Percentiles rank a stretch among this genome's conserved stretches.
Conservation (phyloP, 2,113 vertebrate genomes). For the Osmerus eperlanus region DNA sequence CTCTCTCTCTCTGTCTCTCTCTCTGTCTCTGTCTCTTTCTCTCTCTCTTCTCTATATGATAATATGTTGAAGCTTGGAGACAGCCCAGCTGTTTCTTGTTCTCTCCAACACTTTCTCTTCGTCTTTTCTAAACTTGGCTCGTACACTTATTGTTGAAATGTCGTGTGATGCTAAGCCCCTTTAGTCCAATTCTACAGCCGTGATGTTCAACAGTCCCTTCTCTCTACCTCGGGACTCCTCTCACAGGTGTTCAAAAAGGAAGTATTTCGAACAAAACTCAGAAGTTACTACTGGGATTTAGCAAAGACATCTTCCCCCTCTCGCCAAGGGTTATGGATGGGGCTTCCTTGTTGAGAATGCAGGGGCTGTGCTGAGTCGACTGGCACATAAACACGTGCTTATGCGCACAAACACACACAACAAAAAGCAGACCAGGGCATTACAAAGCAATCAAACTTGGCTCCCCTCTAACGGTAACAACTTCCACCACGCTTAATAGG, state of each 20-base stretch:
- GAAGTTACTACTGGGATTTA: background rate
- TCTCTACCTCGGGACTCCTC: too few relatives aligned
- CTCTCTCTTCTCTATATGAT: conserved; percentile 28
- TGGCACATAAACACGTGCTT: background rate
- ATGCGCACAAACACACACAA: background rate
- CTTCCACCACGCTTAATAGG: too few relatives aligned
- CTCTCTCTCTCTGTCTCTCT: background rate
- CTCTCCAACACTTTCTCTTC: background rate
- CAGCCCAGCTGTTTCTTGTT: too few relatives aligned
- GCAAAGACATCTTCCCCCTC: background rate
- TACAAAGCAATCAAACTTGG: background rate
- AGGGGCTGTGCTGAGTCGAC: background rate
- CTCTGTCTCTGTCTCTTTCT: background rate
- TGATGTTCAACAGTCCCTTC: too few relatives aligned
- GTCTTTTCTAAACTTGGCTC: background rate
- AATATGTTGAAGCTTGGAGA: too few relatives aligned
- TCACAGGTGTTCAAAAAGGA: too few relatives aligned
- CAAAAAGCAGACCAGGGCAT: background rate
- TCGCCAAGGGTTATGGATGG: too few relatives aligned
- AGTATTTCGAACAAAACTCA: too few relatives aligned
- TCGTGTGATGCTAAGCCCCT: too few relatives aligned
- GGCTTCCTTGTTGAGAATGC: background rate
- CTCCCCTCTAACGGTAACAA: background rate
- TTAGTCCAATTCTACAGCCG: too few relatives aligned
- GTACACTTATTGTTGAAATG: too few relatives aligned